Evolutionary conservation across 2,113 vertebrate genomes (phyloP).

Genomic region (Gadus chalcogrammus): DNA sequence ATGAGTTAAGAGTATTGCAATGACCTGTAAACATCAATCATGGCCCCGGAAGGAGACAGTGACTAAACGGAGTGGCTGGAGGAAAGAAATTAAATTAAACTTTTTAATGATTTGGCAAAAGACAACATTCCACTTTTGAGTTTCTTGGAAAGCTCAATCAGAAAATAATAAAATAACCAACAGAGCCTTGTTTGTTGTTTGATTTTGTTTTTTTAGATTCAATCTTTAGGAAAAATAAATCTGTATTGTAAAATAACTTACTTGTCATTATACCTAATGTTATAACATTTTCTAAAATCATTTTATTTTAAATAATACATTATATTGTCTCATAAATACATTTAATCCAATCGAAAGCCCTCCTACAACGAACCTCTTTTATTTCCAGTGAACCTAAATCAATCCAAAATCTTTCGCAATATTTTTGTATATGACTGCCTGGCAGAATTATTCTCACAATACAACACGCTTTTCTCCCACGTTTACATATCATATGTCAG

Average conservation of each 20-base stretch:
- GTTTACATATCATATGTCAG: constrained; percentile 72
- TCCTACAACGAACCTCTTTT: constrained; percentile 36
- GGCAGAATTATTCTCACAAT: constrained; percentile 63
- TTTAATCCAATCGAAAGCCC: constrained; percentile 55
- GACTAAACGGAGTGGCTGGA: constrained; percentile 60
- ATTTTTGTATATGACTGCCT: constrained; percentile 51
- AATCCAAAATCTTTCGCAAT: constrained; percentile 59
- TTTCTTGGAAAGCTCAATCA: constrained; percentile 1
- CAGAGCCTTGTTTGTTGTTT: no score
- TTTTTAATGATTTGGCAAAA: constrained; percentile 58
- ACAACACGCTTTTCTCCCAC: constrained; percentile 54
- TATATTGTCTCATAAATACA: not conserved
- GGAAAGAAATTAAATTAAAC: constrained; percentile 65
- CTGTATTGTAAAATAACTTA: not conserved
- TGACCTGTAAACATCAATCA: constrained; percentile 76
- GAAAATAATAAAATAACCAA: not conserved
- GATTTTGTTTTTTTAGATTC: no score
- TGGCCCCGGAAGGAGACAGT: constrained; percentile 56
- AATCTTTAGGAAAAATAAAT: not conserved
- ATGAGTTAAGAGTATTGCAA: constrained; percentile 76
- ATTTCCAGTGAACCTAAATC: constrained; percentile 57
- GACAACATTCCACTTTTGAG: constrained; percentile 40
- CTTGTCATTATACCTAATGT: not conserved
- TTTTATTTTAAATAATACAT: not conserved
- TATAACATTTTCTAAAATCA: not conserved